These are phyloP conservation scores for Conistra vaccinii DNA, from an alignment of 2,888 invertebrate genomes.

Conservation along the genomic window DNA sequence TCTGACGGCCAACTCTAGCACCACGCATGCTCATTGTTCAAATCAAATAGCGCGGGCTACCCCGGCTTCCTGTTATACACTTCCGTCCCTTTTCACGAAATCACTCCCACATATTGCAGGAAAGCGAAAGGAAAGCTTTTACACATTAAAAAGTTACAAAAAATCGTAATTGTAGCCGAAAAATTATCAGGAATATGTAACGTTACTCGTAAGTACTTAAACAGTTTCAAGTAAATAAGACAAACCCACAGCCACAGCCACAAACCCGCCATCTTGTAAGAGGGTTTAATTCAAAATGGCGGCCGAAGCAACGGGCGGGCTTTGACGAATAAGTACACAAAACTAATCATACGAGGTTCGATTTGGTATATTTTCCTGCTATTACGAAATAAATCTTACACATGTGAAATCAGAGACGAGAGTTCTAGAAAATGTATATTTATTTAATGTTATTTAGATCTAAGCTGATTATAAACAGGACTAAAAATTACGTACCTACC, in stretches of 20 bases:
- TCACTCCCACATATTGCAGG: no score
- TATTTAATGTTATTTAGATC: not conserved
- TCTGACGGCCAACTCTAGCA: no score
- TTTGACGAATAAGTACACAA: conserved; percentile 39
- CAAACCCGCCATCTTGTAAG: not conserved
- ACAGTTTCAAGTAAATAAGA: conserved; percentile 19
- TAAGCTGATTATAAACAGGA: not conserved
- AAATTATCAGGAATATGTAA: conserved; percentile 15
- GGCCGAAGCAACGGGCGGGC: conserved; percentile 4
- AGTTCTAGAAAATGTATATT: not conserved
- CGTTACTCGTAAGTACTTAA: conserved; percentile 5
- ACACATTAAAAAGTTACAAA: not conserved
- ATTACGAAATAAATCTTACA: not conserved
- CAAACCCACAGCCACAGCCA: no score
- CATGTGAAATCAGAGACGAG: not conserved
- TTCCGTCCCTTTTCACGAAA: no score
- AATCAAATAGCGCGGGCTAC: no score
- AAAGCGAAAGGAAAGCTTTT: no score
- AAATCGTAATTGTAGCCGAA: not conserved
- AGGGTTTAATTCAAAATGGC: conserved; percentile 27
- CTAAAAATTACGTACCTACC: not conserved
- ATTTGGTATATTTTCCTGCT: conserved; percentile 18
- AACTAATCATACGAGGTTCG: conserved; percentile 48
- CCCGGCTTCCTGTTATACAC: no score
- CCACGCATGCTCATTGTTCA: no score